Evolutionary conservation across 1,140 invertebrate genomes (phyloP), one percentile per base, ranked within the genome.

Genomic region (Sinonovacula constricta): DNA sequence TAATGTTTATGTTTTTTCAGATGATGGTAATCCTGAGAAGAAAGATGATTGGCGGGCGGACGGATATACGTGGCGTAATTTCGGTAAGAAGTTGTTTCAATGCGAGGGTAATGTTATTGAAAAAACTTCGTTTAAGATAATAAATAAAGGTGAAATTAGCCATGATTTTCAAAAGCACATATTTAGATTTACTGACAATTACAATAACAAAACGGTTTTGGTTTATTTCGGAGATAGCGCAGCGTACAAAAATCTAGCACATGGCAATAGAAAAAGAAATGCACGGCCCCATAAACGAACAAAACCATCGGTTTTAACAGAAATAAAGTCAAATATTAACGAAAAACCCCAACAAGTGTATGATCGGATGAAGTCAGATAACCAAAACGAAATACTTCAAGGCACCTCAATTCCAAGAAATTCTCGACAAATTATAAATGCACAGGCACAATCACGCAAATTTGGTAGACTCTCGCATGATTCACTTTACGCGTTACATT

Each of bases 401-500:
- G 67, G 67, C 36, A 30, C 45, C 30, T 15, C 3, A 33, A 36
- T 59, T 18, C 67, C 67, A 39, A 70, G 36, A 39, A 70, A 69
- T 56, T 18, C 28, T 7, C 53, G 53, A 51, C 67, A 69, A 33
- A 56, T 56, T 33, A 57, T 57, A 39, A 70, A 70, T 24, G 10
- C 36, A 12, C 28, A 57, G 31, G 53, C 53, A 39, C 33, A 56
- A 22, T 2, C 28, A 18, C 31, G 54, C 0, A 70, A 56, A 33
- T 30, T 54, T 4, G 36, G 28, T 18, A 69, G 4, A 30, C 33
- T 70, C 3, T 70, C 54, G 3, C 70, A 74, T 62, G 70, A 74
- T 30, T 57, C 59, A 4, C 24, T 74, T 26, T 74, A 74, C 33
- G 70, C 36, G 24, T 34, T 53, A n/a, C 70, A 74, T 74, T 33